Evolutionary conservation across 1,140 invertebrate species (phyloP), one percentile per base, ranked within the genome.

Genomic region (Probaryconus sp.): DNA sequence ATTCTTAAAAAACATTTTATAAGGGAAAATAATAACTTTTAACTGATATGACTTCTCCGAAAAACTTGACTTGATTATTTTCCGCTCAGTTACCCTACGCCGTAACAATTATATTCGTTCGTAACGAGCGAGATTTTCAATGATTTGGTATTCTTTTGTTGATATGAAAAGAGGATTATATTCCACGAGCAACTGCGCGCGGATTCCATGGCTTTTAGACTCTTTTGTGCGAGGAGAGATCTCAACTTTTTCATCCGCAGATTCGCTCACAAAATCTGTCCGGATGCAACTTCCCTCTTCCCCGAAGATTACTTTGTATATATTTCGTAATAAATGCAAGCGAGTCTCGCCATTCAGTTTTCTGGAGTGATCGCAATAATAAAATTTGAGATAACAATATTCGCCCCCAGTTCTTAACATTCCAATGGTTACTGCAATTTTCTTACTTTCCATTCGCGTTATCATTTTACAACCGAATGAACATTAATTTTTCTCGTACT

Each of bases 141-240:
- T 70, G 67, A 70, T 69, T 69, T 40, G 31, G 21, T 45, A 60
- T 51, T 51, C 65, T 53, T 69, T 69, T 69, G 55, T 60, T 35
- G 10, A 16, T 14, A 24, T 50, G 51, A 43, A 58, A 58, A 43
- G 53, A 13, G 63, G 35, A 51, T 58, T 68, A 50, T 37, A 51
- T 58, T 68, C 43, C 45, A 43, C 61, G 48, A 65, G 40, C 47
- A 31, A 51, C 45, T 53, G 30, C 5, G 30, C 5, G 24, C 40
- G 24, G 33, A 38, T 47, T 28, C 33, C 50, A 20, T 42, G 24
- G 31, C 42, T 55, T 55, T 67, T 55, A 63, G 48, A 7, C 40
- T 24, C 40, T 45, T 37, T 64, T 53, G 48, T 50, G 18, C 9
- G 21, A n/a, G 33, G 17, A 31, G 9, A 21, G 48, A 55, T 45